A percentile compares a stretch with the other conserved stretches of the same genome.
Evolutionary conservation across 2,113 vertebrate species (phyloP).

Genomic region (Marmota monax): DNA sequence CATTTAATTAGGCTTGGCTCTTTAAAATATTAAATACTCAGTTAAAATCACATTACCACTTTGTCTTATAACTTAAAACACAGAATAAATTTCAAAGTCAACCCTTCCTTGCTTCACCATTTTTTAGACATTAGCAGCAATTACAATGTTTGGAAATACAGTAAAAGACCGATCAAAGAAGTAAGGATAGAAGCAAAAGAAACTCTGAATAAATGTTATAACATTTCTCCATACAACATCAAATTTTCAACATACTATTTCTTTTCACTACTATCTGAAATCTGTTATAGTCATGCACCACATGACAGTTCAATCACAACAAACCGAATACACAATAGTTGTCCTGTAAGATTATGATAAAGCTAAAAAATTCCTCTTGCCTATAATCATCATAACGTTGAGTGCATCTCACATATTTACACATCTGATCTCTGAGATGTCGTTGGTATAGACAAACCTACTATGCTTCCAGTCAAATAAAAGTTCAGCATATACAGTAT

Average conservation of each 20-base stretch:
- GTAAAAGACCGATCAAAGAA: slow-evolving; percentile 40
- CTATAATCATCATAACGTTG: neutral
- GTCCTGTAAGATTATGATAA: neutral
- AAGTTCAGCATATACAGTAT: neutral
- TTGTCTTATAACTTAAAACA: slow-evolving; percentile 81
- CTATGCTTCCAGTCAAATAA: too few species aligned
- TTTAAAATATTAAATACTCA: slow-evolving; percentile 81
- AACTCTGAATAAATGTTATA: slow-evolving; percentile 32
- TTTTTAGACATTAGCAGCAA: slow-evolving; percentile 43
- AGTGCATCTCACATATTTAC: neutral
- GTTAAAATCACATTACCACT: slow-evolving; percentile 83
- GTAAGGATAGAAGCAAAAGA: slow-evolving; percentile 5
- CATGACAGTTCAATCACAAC: neutral
- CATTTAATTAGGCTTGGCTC: slow-evolving; percentile 82
- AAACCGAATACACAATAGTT: neutral
- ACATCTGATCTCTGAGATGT: neutral
- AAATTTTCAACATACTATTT: slow-evolving; percentile 36
- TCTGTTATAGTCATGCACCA: neutral
- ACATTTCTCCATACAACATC: slow-evolving; percentile 6
- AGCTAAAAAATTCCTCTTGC: neutral
- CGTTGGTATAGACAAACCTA: neutral
- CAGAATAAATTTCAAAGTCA: slow-evolving; percentile 82
- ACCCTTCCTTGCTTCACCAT: slow-evolving; percentile 75
- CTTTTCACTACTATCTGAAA: neutral
- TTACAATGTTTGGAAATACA: slow-evolving; percentile 40